Evolutionary conservation across 2,797 vertebrate genomes (phyloP), one percentile per base, ranked within the genome.

Genomic region (Dendrocincla tyrannina): DNA sequence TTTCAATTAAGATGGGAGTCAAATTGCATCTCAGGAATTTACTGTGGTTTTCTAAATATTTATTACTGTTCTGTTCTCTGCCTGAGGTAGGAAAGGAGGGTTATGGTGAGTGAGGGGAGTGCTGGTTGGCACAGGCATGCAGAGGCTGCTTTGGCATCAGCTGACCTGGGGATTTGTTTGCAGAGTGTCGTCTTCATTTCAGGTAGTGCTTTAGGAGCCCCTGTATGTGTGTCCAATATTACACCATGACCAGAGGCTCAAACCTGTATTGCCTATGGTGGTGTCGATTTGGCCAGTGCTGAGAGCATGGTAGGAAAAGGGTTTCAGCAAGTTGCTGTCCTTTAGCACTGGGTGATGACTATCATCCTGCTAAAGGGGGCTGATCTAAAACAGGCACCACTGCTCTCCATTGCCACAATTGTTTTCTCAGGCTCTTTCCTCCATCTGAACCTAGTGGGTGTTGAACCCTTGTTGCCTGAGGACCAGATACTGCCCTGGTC

Each of bases 1-100:
- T 93, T 88, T 89, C 46, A 41, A 23, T 87, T 83, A 90, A 85
- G 77, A 30, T 59, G 67, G 27, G 93, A 91, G 74, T 73, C 63
- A 82, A 53, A 90, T 56, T 79, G 41, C 63, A 49, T 90, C 70
- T 96, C 83, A 84, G 85, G 89, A 96, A 93, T 93, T 74, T 91
- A 41, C 83, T 70, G 77, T 94, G 88, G 72, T 80, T 92, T 92
- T 93, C 56, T 63, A 58, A 72, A 28, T 70, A 42, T 82, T 93
- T 91, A 39, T 89, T 89, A 42, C 49, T 4, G 1, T 70, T 69
- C 62, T 79, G 24, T 39, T 76, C 44, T 37, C 44, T 85, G 83
- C 59, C 66, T 37, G 86, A 92, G 67, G 83, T 70, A 42, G 74
- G 25, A 60, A 79, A 63, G 66, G 15, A 59, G 55, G 74, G 33